Evolutionary conservation across 1,140 invertebrate species (phyloP).

Genomic region (Mercenaria mercenaria): DNA sequence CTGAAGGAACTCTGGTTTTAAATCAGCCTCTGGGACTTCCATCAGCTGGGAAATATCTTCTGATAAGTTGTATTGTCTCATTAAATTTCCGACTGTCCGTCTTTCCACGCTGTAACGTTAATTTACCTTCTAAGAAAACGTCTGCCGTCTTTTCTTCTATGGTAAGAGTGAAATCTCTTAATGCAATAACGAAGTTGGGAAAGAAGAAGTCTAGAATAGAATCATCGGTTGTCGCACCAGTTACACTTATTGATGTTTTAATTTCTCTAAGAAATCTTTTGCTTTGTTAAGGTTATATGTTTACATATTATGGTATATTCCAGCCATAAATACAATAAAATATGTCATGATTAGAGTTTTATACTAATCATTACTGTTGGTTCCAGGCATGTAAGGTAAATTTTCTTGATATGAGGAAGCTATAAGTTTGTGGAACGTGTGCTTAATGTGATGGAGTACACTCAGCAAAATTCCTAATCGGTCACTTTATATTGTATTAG

Average conservation of each 20-base stretch:
- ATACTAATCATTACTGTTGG: no score
- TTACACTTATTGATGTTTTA: not conserved
- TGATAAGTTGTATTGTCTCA: not conserved
- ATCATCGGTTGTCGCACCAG: not conserved
- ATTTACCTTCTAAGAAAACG: not conserved
- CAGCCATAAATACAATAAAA: no score
- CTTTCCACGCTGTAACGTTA: not conserved
- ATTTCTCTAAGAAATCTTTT: not conserved
- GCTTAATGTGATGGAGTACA: no score
- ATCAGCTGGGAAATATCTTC: slow-evolving; percentile 1
- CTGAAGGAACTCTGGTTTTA: not conserved
- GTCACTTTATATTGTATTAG: no score
- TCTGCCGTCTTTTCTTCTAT: not conserved
- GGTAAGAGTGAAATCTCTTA: not conserved
- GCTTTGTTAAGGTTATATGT: no score
- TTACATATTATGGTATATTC: no score
- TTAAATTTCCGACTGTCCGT: not conserved
- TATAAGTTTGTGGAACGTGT: no score
- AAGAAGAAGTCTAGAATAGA: not conserved
- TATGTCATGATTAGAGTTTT: no score
- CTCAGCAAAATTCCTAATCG: no score
- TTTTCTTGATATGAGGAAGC: no score
- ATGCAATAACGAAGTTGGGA: not conserved
- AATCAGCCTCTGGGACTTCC: not conserved
- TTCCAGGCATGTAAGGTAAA: no score